Base-by-base conservation (phyloP, 1,140 invertebrate genomes). In the Drosophila nebulosa region DNA sequence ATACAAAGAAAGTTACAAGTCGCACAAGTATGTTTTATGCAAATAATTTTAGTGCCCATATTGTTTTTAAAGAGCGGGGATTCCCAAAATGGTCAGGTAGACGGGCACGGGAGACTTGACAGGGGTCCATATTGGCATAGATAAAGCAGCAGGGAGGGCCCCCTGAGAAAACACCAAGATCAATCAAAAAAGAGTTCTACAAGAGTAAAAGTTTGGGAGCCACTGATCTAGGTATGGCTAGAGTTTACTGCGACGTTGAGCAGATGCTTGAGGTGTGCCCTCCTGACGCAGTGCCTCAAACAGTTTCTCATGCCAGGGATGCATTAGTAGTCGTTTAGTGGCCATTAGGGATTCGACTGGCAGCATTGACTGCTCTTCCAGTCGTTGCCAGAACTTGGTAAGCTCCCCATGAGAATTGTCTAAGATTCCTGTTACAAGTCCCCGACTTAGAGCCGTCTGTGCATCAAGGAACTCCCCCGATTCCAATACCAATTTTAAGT, bases 381-480 rank as follows among this genome's bases (percentile, higher is more conserved):
- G 92, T 62, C 92, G 92, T 18, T 92, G 79, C 93, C 92, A 94
- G 39, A 95, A 93, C 83, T 95, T 93, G 50, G 81, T 57, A 10
- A 46, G 7, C 2, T 93, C 32, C 2, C 1, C 81, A 66, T 96
- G 93, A 18, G 92, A 91, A 35, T 93, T 90, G 58, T 93, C 89
- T 35, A 94, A 90, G 51, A 92, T 94, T 7, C 97, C 90, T 86
- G 95, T 92, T 35, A 95, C 95, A 0, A 98, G 93, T 39, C 96
- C 95, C 78, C 93, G 92, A 26, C 94, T 91, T 14, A 93, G 90
- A 1, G 97, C 97, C 92, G 97, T 95, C 58, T 92, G 64, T 4
- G 97, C 97, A 68, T 93, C 93, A 64, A 99, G 92, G 92, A 95
- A 97, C 63, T 95, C 93, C 71, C 96, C 96, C 64, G 98, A 95